These are phyloP conservation scores for Ispidina picta DNA, from an alignment of 2,797 vertebrate species.

Conservation along the genomic window DNA sequence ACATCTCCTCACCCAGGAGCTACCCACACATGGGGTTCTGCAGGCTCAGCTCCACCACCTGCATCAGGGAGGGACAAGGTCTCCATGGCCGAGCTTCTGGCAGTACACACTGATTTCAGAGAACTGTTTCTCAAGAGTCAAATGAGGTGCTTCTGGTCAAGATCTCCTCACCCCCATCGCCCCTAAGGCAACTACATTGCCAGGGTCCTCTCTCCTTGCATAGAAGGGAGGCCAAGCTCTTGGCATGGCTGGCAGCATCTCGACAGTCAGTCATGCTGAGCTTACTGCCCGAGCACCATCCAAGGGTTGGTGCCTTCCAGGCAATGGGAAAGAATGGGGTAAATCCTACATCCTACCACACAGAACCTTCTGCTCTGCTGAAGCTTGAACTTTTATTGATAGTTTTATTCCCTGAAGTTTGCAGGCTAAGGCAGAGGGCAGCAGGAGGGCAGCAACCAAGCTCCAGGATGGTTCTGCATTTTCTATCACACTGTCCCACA, in stretches of 20 bases:
- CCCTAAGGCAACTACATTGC: neutral
- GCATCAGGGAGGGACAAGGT: neutral
- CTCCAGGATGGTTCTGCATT: neutral
- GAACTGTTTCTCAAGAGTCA: neutral
- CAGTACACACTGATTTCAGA: accelerated
- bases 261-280: neutral
- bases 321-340: neutral
- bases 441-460: neutral
- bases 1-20: neutral
- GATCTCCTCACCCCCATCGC: neutral
- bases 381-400: neutral
- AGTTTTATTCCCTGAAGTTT: neutral
- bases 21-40: accelerated
- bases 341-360: neutral
- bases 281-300: neutral
- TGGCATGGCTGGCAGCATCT: neutral
- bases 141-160: accelerated
- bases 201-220: neutral
- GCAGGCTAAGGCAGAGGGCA: neutral
- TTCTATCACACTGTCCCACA: neutral
- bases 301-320: neutral
- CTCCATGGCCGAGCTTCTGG: neutral
- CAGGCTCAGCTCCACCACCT: neutral
- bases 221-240: neutral
- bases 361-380: neutral